phyloP scores from a whole-genome alignment of 2,797 vertebrate genomes.

The Balearica regulorum region DNA sequence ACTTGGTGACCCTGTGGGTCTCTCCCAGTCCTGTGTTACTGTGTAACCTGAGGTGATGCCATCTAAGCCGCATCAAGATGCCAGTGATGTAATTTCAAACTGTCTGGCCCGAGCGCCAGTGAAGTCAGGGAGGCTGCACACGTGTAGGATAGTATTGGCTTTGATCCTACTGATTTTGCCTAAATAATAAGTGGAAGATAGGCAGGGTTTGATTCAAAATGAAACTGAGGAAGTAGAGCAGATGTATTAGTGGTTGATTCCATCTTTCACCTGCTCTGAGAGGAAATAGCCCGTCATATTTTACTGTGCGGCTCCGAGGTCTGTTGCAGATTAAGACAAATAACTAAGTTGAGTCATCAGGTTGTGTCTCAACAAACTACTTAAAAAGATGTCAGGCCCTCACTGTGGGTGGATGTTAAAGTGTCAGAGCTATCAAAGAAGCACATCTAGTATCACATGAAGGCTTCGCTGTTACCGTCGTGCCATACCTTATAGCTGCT shows the following conservation, averaged over 20 bases:
- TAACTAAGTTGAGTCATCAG: background rate
- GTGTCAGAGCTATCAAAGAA: background rate
- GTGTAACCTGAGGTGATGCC: constrained; percentile 46
- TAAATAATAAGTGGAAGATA: background rate
- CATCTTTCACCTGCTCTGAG: background rate
- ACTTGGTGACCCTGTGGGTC: background rate
- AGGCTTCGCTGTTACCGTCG: background rate
- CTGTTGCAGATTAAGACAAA: background rate
- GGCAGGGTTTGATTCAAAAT: background rate
- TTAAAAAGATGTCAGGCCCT: constrained; percentile 8
- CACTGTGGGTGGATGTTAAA: background rate
- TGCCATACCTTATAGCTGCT: background rate
- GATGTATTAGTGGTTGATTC: background rate
- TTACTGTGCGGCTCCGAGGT: background rate
- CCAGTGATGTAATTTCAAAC: constrained; percentile 68
- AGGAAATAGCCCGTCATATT: background rate
- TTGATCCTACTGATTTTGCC: background rate
- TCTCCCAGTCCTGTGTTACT: background rate
- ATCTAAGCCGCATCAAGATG: background rate
- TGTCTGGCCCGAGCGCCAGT: background rate
- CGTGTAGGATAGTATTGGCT: background rate
- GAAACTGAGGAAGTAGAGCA: background rate
- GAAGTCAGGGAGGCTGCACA: background rate
- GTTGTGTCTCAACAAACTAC: background rate
- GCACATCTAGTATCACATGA: background rate